Evolutionary conservation across 2,888 invertebrate species (phyloP).

Genomic region (Brachyptera putata): DNA sequence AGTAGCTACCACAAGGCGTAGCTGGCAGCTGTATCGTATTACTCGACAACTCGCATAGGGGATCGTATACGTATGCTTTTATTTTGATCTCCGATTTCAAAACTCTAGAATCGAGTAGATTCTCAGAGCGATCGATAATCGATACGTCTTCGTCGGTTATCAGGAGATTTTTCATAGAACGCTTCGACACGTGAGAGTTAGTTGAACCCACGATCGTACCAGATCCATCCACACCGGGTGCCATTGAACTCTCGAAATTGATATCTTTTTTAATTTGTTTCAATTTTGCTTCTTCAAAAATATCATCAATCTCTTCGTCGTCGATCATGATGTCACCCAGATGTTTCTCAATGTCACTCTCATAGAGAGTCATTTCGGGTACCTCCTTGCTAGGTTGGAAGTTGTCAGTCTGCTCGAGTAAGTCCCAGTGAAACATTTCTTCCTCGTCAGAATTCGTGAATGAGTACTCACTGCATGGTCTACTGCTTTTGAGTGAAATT

Average conservation of each 20-base stretch:
- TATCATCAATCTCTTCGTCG: background rate
- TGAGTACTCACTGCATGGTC: background rate
- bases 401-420: background rate
- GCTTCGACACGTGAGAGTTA: background rate
- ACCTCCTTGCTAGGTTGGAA: background rate
- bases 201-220: background rate
- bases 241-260: background rate
- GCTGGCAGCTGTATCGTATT: background rate
- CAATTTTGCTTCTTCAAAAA: too few relatives aligned
- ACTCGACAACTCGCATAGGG: constrained; percentile 3
- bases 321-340: background rate
- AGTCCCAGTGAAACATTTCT: background rate
- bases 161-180: background rate
- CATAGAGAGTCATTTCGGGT: background rate
- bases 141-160: background rate
- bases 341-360: background rate
- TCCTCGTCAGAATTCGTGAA: background rate
- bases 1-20: constrained; percentile 11
- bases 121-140: background rate
- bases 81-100: background rate
- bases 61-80: constrained; percentile 6
- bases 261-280: too few relatives aligned
- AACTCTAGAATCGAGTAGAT: background rate
- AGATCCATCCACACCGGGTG: background rate
- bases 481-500: too few relatives aligned